Evolutionary conservation across 2,888 invertebrate species (phyloP).

Genomic region (Nematopogon swammerdamellus): DNA sequence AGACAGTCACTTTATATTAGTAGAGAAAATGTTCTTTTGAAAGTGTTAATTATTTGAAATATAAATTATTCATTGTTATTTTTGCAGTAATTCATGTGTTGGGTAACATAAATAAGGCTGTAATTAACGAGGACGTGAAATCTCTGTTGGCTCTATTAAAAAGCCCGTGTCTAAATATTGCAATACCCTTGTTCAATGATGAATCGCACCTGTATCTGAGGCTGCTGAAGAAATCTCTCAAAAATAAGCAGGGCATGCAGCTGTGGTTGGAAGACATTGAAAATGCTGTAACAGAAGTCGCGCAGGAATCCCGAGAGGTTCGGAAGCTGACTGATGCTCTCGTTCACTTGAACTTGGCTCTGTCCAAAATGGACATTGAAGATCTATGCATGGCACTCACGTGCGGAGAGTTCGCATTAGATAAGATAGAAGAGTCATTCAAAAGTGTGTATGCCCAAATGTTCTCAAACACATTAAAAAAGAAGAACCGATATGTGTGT

Average conservation of each 20-base stretch:
- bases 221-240: slow-evolving; percentile 44
- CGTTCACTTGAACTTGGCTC: slow-evolving; percentile 37
- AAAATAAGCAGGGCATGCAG: slow-evolving; percentile 53
- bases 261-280: slow-evolving; percentile 60
- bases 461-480: slow-evolving; percentile 41
- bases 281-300: slow-evolving; percentile 40
- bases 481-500: slow-evolving; percentile 38
- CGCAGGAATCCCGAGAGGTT: slow-evolving; percentile 44
- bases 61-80: no score
- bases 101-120: slow-evolving; percentile 57
- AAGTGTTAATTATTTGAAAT: no score
- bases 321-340: slow-evolving; percentile 42
- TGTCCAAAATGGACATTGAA: slow-evolving; percentile 35
- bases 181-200: slow-evolving; percentile 34
- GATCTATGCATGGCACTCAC: slow-evolving; percentile 36
- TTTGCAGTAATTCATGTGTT: slow-evolving; percentile 55
- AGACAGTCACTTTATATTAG: no score
- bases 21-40: no score
- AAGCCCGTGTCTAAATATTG: slow-evolving; percentile 40
- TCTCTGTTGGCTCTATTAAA: slow-evolving; percentile 45
- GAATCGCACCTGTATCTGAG: slow-evolving; percentile 52
- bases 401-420: slow-evolving; percentile 21
- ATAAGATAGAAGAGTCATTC: slow-evolving; percentile 29
- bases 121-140: slow-evolving; percentile 48
- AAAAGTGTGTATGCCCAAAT: slow-evolving; percentile 45